Evolutionary conservation across 1,140 invertebrate genomes (phyloP).

Genomic region (Nymphalis io): DNA sequence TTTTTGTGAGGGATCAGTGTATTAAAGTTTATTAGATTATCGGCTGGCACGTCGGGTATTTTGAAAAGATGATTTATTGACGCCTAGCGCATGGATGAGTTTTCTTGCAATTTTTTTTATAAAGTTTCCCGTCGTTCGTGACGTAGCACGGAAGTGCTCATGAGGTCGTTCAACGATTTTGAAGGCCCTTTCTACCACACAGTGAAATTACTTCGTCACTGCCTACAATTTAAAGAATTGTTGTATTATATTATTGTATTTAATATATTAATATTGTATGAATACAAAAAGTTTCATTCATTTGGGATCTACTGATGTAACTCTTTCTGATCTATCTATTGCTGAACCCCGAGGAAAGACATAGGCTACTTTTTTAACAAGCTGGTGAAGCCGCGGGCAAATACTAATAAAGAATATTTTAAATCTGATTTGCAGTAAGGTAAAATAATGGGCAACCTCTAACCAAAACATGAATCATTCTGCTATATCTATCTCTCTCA

Average conservation of each 20-base stretch:
- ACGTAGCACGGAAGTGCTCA: conserved; percentile 2
- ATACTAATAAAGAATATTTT: too few relatives aligned
- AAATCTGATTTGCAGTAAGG: too few relatives aligned
- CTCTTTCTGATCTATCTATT: too few relatives aligned
- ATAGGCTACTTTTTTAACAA: too few relatives aligned
- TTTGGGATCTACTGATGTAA: too few relatives aligned
- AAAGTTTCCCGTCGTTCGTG: conserved; percentile 11
- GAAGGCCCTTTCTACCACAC: conserved; percentile 11
- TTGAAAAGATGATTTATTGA: conserved; percentile 47
- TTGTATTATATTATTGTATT: neutral
- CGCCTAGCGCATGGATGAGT: conserved; percentile 24
- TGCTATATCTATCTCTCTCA: too few relatives aligned
- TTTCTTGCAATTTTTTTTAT: conserved; percentile 27
- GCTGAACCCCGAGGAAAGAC: too few relatives aligned
- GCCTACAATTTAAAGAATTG: neutral
- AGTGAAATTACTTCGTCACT: neutral
- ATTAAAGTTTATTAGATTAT: conserved; percentile 51
- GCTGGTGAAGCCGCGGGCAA: too few relatives aligned
- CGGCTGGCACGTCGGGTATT: conserved; percentile 37
- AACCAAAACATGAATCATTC: too few relatives aligned
- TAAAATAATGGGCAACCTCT: too few relatives aligned
- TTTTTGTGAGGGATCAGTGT: conserved; percentile 41
- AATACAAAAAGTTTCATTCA: neutral
- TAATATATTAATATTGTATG: neutral
- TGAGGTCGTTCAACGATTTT: conserved; percentile 6